phyloP scores from a whole-genome alignment of 2,888 invertebrate species.

The Torymus auratus region DNA sequence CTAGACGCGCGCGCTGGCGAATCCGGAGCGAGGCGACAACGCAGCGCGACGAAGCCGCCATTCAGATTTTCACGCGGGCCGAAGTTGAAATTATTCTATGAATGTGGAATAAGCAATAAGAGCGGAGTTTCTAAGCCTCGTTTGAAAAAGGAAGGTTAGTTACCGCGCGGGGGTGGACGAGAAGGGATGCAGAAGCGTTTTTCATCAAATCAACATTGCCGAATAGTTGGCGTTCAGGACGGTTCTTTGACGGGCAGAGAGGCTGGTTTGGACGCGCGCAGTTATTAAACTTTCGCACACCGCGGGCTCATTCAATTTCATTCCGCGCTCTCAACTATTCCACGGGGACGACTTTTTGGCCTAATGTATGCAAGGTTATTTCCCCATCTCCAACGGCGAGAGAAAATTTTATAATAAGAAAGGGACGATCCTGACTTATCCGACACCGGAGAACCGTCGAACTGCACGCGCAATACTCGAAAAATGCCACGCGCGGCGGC shows the following conservation, averaged over 20 bases:
- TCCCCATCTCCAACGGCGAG: too few species aligned
- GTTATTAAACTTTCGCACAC: too few species aligned
- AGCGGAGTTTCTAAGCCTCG: constrained; percentile 45
- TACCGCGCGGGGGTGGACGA: constrained; percentile 38
- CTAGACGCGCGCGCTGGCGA: constrained; percentile 65
- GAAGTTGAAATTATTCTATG: constrained; percentile 59
- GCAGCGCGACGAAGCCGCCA: background rate
- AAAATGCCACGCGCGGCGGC: too few species aligned
- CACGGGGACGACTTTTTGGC: too few species aligned
- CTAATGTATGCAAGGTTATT: too few species aligned
- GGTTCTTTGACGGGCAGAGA: background rate
- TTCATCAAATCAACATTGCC: constrained; percentile 47
- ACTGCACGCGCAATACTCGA: too few species aligned
- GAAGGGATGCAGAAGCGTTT: constrained; percentile 40
- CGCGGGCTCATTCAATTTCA: too few species aligned
- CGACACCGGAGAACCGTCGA: too few species aligned
- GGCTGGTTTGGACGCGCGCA: too few species aligned
- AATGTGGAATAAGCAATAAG: constrained; percentile 57
- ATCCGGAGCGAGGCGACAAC: constrained; percentile 43
- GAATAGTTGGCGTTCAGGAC: background rate
- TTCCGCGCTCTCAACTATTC: too few species aligned
- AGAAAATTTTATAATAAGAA: too few species aligned
- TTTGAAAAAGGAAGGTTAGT: constrained; percentile 53
- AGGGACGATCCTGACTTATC: too few species aligned
- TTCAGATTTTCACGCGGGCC: constrained; percentile 45